Percentiles rank a stretch among this genome's conserved stretches.
Evolutionary conservation across 2,113 vertebrate genomes (phyloP).

Genomic region (Capreolus pygargus): DNA sequence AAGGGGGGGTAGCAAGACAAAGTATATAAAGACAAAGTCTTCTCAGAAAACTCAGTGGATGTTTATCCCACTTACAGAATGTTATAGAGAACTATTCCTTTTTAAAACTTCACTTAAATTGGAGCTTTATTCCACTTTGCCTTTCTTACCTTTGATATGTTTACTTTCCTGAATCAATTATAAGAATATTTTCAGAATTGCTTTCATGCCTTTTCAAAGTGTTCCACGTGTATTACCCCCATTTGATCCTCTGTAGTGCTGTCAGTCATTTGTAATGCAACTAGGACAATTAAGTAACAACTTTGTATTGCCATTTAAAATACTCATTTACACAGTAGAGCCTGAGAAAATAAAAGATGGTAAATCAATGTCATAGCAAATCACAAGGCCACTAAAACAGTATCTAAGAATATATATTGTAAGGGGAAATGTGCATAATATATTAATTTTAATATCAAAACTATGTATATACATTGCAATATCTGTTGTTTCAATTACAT

Average conservation of each 20-base stretch:
- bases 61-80: not conserved
- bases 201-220: constrained; percentile 30
- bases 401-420: not conserved
- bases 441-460: not conserved
- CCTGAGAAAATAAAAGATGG: not conserved
- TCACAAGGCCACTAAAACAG: not conserved
- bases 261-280: constrained; percentile 24
- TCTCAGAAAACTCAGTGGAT: constrained; percentile 1
- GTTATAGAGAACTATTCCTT: not conserved
- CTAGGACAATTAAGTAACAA: constrained; percentile 43
- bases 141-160: constrained; percentile 33
- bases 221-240: not conserved
- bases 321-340: not conserved
- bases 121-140: constrained; percentile 25
- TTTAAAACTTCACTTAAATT: constrained; percentile 37
- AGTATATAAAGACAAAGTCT: not conserved
- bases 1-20: not conserved
- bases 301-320: constrained; percentile 29
- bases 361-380: not conserved
- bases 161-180: constrained; percentile 5
- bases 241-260: not conserved
- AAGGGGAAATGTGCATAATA: not conserved
- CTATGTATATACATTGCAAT: not conserved
- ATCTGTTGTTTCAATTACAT: not conserved
- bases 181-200: constrained; percentile 17